phyloP scores from a whole-genome alignment of 2,797 vertebrate genomes.

The Tenualosa thibaudeaui region DNA sequence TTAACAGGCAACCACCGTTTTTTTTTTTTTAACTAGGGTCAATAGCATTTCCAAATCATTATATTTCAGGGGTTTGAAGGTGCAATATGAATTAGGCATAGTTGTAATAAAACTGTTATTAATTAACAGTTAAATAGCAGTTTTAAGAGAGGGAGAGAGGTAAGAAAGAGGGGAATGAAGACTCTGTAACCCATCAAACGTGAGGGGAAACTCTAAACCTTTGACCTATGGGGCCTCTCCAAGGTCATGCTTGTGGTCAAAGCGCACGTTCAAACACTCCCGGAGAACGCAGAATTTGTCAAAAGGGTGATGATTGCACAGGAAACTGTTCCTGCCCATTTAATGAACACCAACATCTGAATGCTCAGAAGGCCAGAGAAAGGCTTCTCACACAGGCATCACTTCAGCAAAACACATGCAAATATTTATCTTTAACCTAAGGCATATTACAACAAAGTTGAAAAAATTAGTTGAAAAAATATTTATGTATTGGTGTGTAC shows the following conservation, averaged over 20 bases:
- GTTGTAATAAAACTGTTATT: too few species aligned
- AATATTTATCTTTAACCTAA: neutral
- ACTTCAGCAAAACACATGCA: neutral
- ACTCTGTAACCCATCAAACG: conserved; percentile 24
- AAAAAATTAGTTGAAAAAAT: too few species aligned
- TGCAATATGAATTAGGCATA: neutral
- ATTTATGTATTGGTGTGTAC: too few species aligned
- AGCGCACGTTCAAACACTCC: conserved; percentile 45
- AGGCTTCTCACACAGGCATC: neutral
- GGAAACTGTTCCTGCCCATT: conserved; percentile 21
- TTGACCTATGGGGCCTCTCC: neutral
- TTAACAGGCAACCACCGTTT: too few species aligned
- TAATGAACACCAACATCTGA: neutral
- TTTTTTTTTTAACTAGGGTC: neutral
- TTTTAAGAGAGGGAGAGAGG: conserved; percentile 6
- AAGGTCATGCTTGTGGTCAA: conserved; percentile 39
- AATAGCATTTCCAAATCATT: too few species aligned
- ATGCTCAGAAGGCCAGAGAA: neutral
- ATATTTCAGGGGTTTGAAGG: too few species aligned
- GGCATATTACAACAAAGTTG: neutral
- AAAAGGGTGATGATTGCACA: conserved; percentile 37
- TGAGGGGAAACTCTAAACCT: neutral
- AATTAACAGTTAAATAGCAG: neutral
- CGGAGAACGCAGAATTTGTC: conserved; percentile 57
- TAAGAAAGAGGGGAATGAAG: conserved; percentile 30